Conservation (phyloP, 2,113 vertebrate species). For the Eleginops maclovinus region DNA sequence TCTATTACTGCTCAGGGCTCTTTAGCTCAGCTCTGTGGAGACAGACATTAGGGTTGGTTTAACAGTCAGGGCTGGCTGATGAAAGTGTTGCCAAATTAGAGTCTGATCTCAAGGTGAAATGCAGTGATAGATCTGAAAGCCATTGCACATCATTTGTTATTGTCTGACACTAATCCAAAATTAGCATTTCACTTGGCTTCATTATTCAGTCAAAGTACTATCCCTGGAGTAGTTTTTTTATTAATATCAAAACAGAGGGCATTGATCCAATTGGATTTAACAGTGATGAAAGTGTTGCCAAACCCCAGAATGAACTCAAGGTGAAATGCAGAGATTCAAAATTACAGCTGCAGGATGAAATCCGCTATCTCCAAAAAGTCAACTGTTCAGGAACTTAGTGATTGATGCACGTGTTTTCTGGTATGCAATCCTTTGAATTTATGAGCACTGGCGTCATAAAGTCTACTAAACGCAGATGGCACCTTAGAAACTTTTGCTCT, state of each 20-base stretch:
- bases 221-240: conserved; percentile 64
- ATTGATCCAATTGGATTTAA: conserved; percentile 70
- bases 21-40: conserved; percentile 58
- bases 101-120: conserved; percentile 76
- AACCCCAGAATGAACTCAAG: conserved; percentile 53
- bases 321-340: conserved; percentile 62
- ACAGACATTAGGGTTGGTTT: conserved; percentile 63
- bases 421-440: conserved; percentile 28
- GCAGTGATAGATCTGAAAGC: conserved; percentile 72
- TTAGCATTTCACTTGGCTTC: conserved; percentile 77
- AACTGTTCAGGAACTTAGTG: conserved; percentile 43
- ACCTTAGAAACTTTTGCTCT: conserved; percentile 31
- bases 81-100: conserved; percentile 68
- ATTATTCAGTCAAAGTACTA: conserved; percentile 65
- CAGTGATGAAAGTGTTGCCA: conserved; percentile 65
- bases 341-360: conserved; percentile 50
- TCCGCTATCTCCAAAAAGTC: conserved; percentile 35
- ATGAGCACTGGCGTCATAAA: conserved; percentile 9
- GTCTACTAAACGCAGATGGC: conserved; percentile 12
- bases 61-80: conserved; percentile 66
- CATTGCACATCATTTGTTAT: conserved; percentile 66
- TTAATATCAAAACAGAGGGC: conserved; percentile 71
- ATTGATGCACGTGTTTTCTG: conserved; percentile 32
- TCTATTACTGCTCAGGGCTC: conserved; percentile 64
- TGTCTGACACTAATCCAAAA: conserved; percentile 75